Evolutionary conservation across 2,797 vertebrate species (phyloP).

Genomic region (Pteronotus mesoamericanus): DNA sequence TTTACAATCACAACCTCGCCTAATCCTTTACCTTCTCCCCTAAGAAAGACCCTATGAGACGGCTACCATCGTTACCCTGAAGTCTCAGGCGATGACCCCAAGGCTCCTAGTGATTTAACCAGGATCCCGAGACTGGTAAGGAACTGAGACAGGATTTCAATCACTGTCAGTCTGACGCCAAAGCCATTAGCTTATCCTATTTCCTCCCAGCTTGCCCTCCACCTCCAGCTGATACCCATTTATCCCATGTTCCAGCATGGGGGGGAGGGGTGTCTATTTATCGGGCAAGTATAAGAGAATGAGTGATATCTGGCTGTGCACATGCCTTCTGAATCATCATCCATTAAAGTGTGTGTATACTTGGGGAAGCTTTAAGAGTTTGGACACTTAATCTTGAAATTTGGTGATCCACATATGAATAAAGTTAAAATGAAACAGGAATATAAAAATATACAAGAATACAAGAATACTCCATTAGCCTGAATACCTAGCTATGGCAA

Average conservation of each 20-base stretch:
- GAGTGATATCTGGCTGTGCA: background rate
- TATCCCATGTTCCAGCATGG: background rate
- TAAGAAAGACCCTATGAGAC: background rate
- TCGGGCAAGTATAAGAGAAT: background rate
- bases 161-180: background rate
- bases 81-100: background rate
- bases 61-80: background rate
- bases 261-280: background rate
- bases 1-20: background rate
- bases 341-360: background rate
- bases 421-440: constrained; percentile 25
- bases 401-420: background rate
- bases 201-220: background rate
- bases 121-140: background rate
- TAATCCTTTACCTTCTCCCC: background rate
- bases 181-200: background rate
- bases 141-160: background rate
- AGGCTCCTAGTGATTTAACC: background rate
- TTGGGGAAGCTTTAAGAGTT: background rate
- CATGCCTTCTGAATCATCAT: background rate
- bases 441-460: background rate
- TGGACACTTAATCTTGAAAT: constrained; percentile 23
- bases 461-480: background rate
- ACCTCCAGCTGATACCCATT: background rate
- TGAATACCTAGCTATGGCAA: background rate